phyloP scores from a whole-genome alignment of 2,888 invertebrate species.

The Lasiommata megera region DNA sequence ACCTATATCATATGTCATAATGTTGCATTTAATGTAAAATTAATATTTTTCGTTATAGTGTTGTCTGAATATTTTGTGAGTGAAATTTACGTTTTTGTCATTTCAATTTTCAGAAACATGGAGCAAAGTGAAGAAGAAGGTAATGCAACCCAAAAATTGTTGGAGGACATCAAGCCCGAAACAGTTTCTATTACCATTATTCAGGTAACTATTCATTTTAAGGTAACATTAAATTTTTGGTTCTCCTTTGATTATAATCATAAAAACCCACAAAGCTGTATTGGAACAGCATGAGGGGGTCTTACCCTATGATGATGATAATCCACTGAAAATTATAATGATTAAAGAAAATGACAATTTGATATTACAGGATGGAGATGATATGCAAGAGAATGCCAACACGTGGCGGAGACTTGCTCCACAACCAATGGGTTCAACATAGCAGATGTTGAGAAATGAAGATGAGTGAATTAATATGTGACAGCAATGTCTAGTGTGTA shows the following conservation, averaged over 20 bases:
- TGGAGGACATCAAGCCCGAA: slow-evolving; percentile 71
- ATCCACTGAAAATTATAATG: not conserved
- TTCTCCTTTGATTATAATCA: too few relatives aligned
- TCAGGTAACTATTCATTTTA: slow-evolving; percentile 48
- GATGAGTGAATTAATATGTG: slow-evolving; percentile 2
- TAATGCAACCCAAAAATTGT: slow-evolving; percentile 44
- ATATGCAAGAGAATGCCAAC: slow-evolving; percentile 50
- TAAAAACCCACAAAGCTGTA: too few relatives aligned
- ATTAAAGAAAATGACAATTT: not conserved
- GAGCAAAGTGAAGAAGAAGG: slow-evolving; percentile 42
- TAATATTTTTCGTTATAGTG: too few relatives aligned
- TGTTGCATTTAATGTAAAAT: too few relatives aligned
- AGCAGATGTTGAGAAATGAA: slow-evolving; percentile 39
- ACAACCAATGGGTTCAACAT: slow-evolving; percentile 61
- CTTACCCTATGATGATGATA: too few relatives aligned
- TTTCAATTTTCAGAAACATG: slow-evolving; percentile 46
- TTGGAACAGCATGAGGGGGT: too few relatives aligned
- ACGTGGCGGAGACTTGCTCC: slow-evolving; percentile 73
- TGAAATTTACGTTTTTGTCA: too few relatives aligned
- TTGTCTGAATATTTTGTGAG: too few relatives aligned
- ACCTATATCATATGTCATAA: too few relatives aligned
- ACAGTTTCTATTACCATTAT: slow-evolving; percentile 73
- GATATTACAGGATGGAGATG: slow-evolving; percentile 62
- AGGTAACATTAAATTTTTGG: too few relatives aligned
- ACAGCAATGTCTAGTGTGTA: not conserved